Percentiles rank a stretch among this genome's conserved stretches.
These are phyloP conservation scores for Pantherophis vulpinus DNA, from an alignment of 2,797 vertebrate genomes.

Conservation along the genomic window DNA sequence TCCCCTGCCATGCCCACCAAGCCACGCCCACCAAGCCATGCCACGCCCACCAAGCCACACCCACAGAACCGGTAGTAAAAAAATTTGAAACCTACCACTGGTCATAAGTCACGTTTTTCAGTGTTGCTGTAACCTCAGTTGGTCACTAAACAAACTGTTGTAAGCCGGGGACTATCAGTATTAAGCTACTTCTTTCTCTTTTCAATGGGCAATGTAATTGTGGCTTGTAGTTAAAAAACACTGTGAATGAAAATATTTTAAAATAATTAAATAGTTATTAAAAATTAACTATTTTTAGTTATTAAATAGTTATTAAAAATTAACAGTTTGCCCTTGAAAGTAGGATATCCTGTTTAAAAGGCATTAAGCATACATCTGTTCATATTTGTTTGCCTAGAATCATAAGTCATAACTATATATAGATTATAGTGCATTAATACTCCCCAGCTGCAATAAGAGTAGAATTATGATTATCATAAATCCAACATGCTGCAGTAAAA, in stretches of 20 bases:
- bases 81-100: too few relatives aligned
- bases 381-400: background rate
- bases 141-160: background rate
- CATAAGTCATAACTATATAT: background rate
- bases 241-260: background rate
- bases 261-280: background rate
- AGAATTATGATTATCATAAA: background rate
- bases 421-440: background rate
- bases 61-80: too few relatives aligned
- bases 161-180: background rate
- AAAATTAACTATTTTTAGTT: too few relatives aligned
- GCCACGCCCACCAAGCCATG: too few relatives aligned
- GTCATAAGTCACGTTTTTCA: background rate
- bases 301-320: background rate
- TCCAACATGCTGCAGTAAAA: background rate
- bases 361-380: background rate
- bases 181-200: background rate
- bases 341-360: background rate
- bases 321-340: background rate
- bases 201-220: background rate
- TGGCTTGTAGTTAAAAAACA: background rate
- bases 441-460: background rate
- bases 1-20: too few relatives aligned
- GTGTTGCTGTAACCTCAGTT: background rate
- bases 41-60: too few relatives aligned